These are phyloP conservation scores for Pteruthius melanotis DNA, from an alignment of 2,113 vertebrate species.

Conservation along the genomic window DNA sequence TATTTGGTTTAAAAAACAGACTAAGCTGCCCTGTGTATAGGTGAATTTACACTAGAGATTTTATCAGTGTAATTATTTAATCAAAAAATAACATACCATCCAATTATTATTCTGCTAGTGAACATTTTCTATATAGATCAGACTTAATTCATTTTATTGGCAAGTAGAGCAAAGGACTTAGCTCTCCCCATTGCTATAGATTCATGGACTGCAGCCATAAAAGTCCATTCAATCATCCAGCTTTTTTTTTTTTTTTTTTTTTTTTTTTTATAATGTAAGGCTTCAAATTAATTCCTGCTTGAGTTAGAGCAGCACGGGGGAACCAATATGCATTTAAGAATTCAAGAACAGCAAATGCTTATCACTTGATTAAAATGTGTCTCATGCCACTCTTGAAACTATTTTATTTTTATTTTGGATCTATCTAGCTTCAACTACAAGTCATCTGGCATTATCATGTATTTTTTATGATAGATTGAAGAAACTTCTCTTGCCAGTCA, in stretches of 20 bases:
- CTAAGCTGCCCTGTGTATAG: neutral
- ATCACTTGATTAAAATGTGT: neutral
- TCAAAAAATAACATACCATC: neutral
- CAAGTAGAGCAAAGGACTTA: neutral
- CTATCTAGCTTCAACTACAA: neutral
- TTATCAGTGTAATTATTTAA: neutral
- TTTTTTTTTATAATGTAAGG: neutral
- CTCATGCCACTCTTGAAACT: neutral
- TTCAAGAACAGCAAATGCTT: neutral
- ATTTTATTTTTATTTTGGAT: neutral
- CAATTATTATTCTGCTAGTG: neutral
- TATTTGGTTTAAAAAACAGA: neutral
- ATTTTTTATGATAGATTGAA: neutral
- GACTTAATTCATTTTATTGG: conserved; percentile 28
- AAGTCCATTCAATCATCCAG: conserved; percentile 4
- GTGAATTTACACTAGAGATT: neutral
- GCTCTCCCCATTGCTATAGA: neutral
- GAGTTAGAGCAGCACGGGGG: neutral
- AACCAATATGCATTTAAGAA: neutral
- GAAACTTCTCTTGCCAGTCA: neutral
- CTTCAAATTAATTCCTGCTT: neutral
- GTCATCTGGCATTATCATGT: neutral
- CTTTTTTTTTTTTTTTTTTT: neutral
- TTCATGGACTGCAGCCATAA: neutral
- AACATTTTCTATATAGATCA: neutral